A percentile compares a stretch with the other conserved stretches of the same genome.
Evolutionary conservation across 2,113 vertebrate species (phyloP).

Genomic region (Lonchura striata): DNA sequence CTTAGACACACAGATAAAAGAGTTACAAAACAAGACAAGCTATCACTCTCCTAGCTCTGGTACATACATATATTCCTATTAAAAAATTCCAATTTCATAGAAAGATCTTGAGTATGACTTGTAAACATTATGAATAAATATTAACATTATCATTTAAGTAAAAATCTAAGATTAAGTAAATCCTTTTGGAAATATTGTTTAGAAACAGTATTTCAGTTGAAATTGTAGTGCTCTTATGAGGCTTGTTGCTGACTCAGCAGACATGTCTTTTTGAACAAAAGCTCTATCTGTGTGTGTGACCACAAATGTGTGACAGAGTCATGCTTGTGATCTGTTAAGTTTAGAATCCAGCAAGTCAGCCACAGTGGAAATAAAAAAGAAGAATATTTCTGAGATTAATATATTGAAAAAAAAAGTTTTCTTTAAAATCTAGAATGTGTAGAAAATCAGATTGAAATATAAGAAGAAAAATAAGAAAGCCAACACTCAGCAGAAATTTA

Average conservation of each 20-base stretch:
- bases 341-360: neutral
- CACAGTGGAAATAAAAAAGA: neutral
- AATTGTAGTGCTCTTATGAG: accelerated
- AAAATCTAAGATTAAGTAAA: neutral
- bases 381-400: neutral
- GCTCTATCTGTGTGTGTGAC: neutral
- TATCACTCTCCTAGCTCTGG: neutral
- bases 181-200: neutral
- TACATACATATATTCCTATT: neutral
- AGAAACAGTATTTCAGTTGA: neutral
- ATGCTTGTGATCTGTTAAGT: neutral
- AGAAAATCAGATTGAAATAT: neutral
- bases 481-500: accelerated
- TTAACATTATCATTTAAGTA: neutral
- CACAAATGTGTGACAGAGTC: neutral
- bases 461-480: neutral
- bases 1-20: accelerated
- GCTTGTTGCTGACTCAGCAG: neutral
- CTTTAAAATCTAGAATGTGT: neutral
- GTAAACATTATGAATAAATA: neutral
- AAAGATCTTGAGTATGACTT: neutral
- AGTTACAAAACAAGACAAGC: neutral
- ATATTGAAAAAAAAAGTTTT: accelerated
- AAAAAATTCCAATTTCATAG: neutral
- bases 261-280: neutral